Percentiles rank a stretch among this genome's conserved stretches.
These are phyloP conservation scores for Taenaris catops DNA, from an alignment of 2,888 invertebrate species.

Conservation along the genomic window DNA sequence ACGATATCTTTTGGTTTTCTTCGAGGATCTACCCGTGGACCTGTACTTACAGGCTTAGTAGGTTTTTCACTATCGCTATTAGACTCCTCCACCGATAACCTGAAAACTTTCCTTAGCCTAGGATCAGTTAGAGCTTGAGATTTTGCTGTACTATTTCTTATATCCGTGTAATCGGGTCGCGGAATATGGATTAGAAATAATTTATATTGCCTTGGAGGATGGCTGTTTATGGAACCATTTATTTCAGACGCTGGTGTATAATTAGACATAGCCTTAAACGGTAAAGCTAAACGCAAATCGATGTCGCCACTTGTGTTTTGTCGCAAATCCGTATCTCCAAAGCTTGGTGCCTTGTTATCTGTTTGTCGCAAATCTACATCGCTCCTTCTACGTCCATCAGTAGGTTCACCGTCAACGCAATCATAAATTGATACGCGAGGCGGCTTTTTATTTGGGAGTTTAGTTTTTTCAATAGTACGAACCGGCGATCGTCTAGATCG, in stretches of 20 bases:
- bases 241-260: constrained; percentile 93
- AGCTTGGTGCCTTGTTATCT: constrained; percentile 75
- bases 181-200: constrained; percentile 82
- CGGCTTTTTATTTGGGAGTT: constrained; percentile 40
- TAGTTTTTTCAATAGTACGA: constrained; percentile 37
- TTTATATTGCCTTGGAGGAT: constrained; percentile 86
- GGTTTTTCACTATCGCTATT: constrained; percentile 80
- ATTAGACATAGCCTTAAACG: constrained; percentile 89
- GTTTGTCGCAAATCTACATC: constrained; percentile 75
- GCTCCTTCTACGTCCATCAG: constrained; percentile 62
- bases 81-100: constrained; percentile 82
- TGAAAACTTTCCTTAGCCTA: constrained; percentile 86
- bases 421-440: constrained; percentile 80
- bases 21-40: constrained; percentile 67
- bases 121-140: constrained; percentile 88
- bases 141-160: constrained; percentile 85
- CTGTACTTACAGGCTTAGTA: constrained; percentile 45
- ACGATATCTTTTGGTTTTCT: constrained; percentile 60
- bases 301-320: constrained; percentile 81
- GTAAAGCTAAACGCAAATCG: constrained; percentile 86
- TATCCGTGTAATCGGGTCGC: constrained; percentile 86
- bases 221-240: constrained; percentile 89
- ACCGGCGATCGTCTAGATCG: constrained; percentile 60
- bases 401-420: constrained; percentile 77
- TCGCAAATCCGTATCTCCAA: constrained; percentile 84